Base-by-base conservation (phyloP, 2,113 vertebrate genomes). In the Eurypyga helias region DNA sequence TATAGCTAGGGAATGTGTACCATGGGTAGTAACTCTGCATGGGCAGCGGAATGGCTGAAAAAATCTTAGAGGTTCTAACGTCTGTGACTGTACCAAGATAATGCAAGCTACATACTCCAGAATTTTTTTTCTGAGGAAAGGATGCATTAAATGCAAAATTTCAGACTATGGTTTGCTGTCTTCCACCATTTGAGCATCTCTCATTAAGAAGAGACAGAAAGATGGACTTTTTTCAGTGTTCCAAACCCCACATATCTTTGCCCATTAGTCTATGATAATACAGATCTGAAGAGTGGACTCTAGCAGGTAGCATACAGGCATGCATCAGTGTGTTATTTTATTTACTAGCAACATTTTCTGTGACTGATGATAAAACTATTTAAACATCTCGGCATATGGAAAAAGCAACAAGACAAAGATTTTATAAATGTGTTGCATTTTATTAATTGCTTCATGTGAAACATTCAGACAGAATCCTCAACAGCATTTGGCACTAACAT, bases 281-380 rank as follows among this genome's bases (percentile, higher is more conserved):
- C n/a, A 94, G 96, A 78, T 89, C 60, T 96, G 71, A 91, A 93
- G 70, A 90, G 80, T 11, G 13, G 81, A 21, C 78, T 88, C n/a
- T 31, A 17, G 36, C 52, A 81, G 16, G 18, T 60, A 86, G 29
- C 45, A 60, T 54, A 62, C 5, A 67, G 29, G 29, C n/a, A 31
- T 24, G 14, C 65, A 66, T 91, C 49, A 65, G 41, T 70, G 13
- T 3, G 9, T 78, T 81, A 66, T 70, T 51, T 97, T 70, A 90
- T 97, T 95, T 95, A 77, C 31, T 89, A 76, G 38, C 38, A 76
- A 24, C 11, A 58, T 51, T 94, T 89, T 86, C 65, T 87, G 43
- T 92, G 36, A 41, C 65, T 96, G 62, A 57, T 51, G 11, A 76
- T 89, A 10, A 86, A 58, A 87, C 19, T 67, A 13, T 20, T 86